Percentiles rank a stretch among this genome's conserved stretches.
Conservation (phyloP, 1,140 invertebrate species). For the Trypoxylus dichotomus region DNA sequence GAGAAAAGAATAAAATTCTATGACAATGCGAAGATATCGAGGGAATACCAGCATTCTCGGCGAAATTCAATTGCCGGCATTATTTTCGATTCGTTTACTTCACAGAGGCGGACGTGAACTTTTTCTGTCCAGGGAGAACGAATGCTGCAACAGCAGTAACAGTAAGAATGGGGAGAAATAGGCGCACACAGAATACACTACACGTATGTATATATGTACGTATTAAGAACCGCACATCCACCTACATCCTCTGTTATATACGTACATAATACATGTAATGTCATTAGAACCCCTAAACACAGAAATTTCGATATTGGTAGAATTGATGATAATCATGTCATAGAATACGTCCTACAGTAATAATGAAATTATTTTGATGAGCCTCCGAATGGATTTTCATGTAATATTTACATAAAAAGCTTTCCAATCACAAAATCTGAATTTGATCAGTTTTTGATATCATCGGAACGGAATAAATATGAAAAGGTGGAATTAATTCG, state of each 20-base stretch:
- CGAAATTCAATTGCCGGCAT: conserved; percentile 22
- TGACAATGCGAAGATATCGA: background rate
- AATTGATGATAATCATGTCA: background rate
- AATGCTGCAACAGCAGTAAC: background rate
- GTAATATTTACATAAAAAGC: too few relatives aligned
- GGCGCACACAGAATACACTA: background rate
- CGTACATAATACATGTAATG: background rate
- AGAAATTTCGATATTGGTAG: background rate
- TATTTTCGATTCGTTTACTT: conserved; percentile 30
- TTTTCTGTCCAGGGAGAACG: background rate
- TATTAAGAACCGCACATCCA: background rate
- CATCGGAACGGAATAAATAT: too few relatives aligned
- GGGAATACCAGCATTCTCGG: conserved; percentile 26
- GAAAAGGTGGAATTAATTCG: too few relatives aligned
- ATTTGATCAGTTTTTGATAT: too few relatives aligned
- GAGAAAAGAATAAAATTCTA: background rate
- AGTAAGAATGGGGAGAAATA: background rate
- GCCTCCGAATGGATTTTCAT: background rate
- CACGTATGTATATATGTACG: background rate
- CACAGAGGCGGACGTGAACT: conserved; percentile 24
- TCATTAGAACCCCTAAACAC: background rate
- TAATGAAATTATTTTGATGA: background rate
- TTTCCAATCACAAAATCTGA: too few relatives aligned
- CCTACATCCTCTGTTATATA: background rate
- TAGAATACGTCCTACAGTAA: background rate